Base-by-base conservation (phyloP, 2,888 invertebrate genomes). In the Beris morrisii region DNA sequence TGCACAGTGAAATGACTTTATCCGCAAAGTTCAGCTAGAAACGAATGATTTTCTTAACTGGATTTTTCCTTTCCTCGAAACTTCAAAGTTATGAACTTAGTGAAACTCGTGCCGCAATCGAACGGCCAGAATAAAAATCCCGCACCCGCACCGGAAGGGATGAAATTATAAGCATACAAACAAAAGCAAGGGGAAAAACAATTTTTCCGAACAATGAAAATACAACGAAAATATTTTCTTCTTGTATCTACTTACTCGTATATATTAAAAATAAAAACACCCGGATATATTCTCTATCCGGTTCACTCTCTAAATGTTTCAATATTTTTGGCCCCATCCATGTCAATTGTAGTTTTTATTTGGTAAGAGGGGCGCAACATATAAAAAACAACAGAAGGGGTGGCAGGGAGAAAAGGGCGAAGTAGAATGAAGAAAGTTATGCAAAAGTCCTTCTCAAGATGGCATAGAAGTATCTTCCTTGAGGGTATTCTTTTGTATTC, bases 401-500 rank as follows among this genome's bases (percentile, higher is more conserved):
- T 56, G 15, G 15, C 55, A 30, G n/a, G 4, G 32, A 32, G 7
- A 38, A 46, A n/a, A 13, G 48, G 9, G 9, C 7, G 7, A 46
- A 43, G 46, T 31, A 59, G 48, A 54, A 56, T 38, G 13, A 28
- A 13, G 46, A 46, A 30, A 46, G 58, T 31, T 44, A 31, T 59
- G 58, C 30, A 48, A 46, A 59, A 59, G 5, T 22, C 7, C 38
- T 22, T 5, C 38, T 15, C n/a, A 15, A 13, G 55, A 56, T 38
- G 32, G 55, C 55, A 43, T 13, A 38, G 38, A 15, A 56, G 43
- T 38, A 56, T 38, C 9, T 48, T 59, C 52, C 61, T 52, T 52
- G 50, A 61, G 61, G 61, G 43, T 52, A 52, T 52, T 61, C 22
- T 32, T 61, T 61, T 61, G 61, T 52, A 61, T 52, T 52, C 61